These are phyloP conservation scores for Eremophila alpestris DNA, from an alignment of 2,797 vertebrate genomes.

Conservation along the genomic window DNA sequence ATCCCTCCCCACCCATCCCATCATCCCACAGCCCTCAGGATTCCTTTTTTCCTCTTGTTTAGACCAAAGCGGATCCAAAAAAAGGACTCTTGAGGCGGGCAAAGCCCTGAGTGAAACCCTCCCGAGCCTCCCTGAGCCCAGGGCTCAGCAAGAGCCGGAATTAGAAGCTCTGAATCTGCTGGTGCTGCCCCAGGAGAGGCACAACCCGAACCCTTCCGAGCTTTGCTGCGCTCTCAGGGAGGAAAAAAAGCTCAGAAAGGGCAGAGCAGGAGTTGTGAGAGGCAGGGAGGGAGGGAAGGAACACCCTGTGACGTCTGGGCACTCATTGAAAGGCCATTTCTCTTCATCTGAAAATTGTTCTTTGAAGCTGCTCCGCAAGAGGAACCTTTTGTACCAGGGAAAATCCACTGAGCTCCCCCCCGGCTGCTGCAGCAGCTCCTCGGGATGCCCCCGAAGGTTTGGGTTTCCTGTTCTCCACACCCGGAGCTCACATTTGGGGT, in stretches of 20 bases:
- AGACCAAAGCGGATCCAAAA: neutral
- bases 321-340: neutral
- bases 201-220: neutral
- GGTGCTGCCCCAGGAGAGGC: neutral
- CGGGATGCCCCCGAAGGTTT: no score
- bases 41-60: neutral
- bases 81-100: neutral
- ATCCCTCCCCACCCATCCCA: neutral
- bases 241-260: neutral
- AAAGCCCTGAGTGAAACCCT: neutral
- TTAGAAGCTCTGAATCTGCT: neutral
- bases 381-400: neutral
- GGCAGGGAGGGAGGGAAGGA: neutral
- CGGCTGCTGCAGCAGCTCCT: no score
- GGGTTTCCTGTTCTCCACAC: no score
- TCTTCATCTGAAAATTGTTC: neutral
- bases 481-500: no score
- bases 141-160: neutral
- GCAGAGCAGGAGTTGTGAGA: neutral
- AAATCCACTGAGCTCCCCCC: no score
- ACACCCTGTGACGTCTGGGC: no score
- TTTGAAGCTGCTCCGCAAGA: neutral
- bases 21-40: fast-evolving
- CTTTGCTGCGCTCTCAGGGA: neutral
- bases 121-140: neutral